Evolutionary conservation across 2,113 vertebrate species (phyloP), one percentile per base, ranked within the genome.

Genomic region (Mohoua ochrocephala): DNA sequence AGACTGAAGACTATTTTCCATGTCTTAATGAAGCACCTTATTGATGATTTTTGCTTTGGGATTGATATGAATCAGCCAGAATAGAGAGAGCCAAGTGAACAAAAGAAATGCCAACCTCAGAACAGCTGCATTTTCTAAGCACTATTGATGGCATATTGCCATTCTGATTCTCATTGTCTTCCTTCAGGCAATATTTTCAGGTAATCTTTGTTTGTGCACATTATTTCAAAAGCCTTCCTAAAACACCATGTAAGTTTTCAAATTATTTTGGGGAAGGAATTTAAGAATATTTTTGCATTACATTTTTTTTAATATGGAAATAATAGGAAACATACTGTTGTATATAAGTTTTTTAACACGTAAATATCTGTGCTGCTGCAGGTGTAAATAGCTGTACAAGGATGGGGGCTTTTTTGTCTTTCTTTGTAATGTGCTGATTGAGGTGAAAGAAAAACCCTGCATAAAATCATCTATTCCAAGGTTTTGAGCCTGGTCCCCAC

Each of bases 1-100:
- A 97, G 89, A 99, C 99, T 45, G 99, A 99, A 49, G 99, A 99
- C 93, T 99, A 98, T 94, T 99, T 99, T 90, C 98, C 98, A 1
- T 95, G 98, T 33, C 95, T 98, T 82, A 65, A 98, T 59, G 98
- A 98, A 67, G 97, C 97, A 59, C 96, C 97, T 28, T 93, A 83
- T 39, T 85, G 79, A 78, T 96, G 94, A 96, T 56, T 63, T 94
- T 75, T 84, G 42, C 5, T 76, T 84, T 79, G 84, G 53, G 16
- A 60, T 92, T 87, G 37, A 26, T 50, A 26, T 1, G n/a, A 65
- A 59, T 89, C 92, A 42, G 15, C 54, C 59, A 61, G 60, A 64
- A 71, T 5, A 88, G 41, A 94, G 56, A 61, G 77, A 87, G 76
- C 76, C 57, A 79, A 92, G 61, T 84, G 88, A 96, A 92, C 83